A percentile compares a stretch with the other conserved stretches of the same genome.
Conservation (phyloP, 2,797 vertebrate genomes). For the Poliocrania exsul region DNA sequence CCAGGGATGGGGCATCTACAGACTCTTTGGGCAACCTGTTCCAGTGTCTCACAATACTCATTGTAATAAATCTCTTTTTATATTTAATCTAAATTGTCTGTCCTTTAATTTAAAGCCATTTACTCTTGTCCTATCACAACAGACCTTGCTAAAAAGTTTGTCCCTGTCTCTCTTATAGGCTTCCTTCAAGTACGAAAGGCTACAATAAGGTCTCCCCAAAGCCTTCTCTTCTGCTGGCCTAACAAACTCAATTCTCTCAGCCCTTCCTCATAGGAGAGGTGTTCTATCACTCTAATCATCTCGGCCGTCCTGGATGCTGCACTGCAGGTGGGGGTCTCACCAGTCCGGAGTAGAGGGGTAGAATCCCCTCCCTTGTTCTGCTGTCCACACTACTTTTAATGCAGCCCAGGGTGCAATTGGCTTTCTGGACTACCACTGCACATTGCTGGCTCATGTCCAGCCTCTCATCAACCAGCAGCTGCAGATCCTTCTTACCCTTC, state of each 20-base stretch:
- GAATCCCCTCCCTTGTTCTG: not conserved
- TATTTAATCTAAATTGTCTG: not conserved
- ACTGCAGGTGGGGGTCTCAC: rapidly evolving
- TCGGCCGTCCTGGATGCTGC: not conserved
- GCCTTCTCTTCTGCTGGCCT: not conserved
- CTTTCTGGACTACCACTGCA: not conserved
- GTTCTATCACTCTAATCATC: not conserved
- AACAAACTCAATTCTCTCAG: not conserved
- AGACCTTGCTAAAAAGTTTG: not conserved
- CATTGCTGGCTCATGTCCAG: no score
- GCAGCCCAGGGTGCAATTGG: not conserved
- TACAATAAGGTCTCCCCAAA: not conserved
- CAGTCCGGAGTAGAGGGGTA: not conserved
- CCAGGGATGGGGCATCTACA: not conserved
- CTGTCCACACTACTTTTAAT: rapidly evolving
- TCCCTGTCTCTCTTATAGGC: not conserved
- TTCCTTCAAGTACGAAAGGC: not conserved
- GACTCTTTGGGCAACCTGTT: not conserved
- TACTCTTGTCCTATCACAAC: not conserved
- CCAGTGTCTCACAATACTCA: not conserved
- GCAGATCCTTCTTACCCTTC: not conserved
- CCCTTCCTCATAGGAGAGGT: not conserved
- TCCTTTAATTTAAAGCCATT: not conserved
- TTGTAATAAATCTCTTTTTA: not conserved
- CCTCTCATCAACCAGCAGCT: not conserved